Base-by-base conservation (phyloP, 2,888 invertebrate genomes). In the Acanthosepion pharaonis region DNA sequence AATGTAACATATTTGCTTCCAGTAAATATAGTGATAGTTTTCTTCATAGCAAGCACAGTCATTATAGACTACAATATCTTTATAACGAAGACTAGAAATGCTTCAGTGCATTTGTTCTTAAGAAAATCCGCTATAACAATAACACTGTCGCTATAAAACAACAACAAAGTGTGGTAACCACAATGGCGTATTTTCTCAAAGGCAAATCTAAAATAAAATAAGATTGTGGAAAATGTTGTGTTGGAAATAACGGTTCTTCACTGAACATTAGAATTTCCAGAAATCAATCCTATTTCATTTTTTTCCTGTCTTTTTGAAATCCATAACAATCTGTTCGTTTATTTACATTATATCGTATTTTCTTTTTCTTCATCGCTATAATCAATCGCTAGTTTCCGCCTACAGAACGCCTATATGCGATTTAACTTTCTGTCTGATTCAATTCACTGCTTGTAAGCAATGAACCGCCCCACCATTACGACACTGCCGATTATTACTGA, bases 331-430 rank as follows among this genome's bases (percentile, higher is more conserved):
- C n/a, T 78, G n/a, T 33, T 78, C n/a, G n/a, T 78, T 78, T 78
- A 78, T n/a, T 78, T 78, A n/a, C n/a, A n/a, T n/a, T 33, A 15
- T 15, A 33, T 33, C n/a, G 9, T n/a, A 78, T 11, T 59, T 78
- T 78, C 78, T 78, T n/a, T 78, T 78, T n/a, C 15, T n/a, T 78
- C 78, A 15, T 33, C n/a, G n/a, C 78, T 78, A 78, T 78, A n/a
- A 78, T 78, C 78, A 78, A 78, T 78, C n/a, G 33, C 78, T 11
- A n/a, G 78, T 78, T 78, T 78, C 78, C 78, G 78, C 78, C 78
- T n/a, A 78, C 78, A 78, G 33, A 78, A 78, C 78, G 78, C 78
- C 78, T n/a, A n/a, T 78, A n/a, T 33, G 78, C n/a, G 78, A 78
- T 78, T 78, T 33, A n/a, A n/a, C 33, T 78, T 78, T 59, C 59